Base-by-base conservation (phyloP, 92 coral and sea anemone genomes). In the Porites lobata region DNA sequence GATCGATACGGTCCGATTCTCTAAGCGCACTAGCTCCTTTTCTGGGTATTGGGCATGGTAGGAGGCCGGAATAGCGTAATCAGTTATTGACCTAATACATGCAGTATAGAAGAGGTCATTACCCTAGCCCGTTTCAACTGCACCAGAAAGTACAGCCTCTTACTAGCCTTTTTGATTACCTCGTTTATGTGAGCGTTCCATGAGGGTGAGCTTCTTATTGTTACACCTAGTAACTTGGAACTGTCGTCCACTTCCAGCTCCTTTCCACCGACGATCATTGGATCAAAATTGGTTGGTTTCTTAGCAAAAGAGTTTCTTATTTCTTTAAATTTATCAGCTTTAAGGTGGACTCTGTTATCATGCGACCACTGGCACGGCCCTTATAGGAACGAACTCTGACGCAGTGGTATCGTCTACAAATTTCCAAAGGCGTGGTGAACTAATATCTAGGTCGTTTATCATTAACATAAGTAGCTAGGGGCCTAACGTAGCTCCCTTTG, bases 1-100 rank as follows among this genome's bases (percentile, higher is more conserved):
- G 7, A 90, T 90, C 17, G 85, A 79, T 7, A 85, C 18, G 50
- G 93, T 87, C 80, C 90, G 85, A 53, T 86, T 90, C 78, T 90
- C 87, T 62, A 90, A 61, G 64, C 87, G 79, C 18, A 78, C 85
- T 47, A 90, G 88, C 79, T 83, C 89, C 29, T 67, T 83, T 8
- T 12, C 75, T 2, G 76, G 83, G 58, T 88, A 81, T 17, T 75
- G 76, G 59, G 84, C 59, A 43, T 88, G 20, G 19, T 88, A 82
- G 72, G 72, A 76, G 20, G 66, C 92, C 11, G 78, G 88, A 7
- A 53, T 52, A 1, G 81, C 86, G 43, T 88, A 87, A 24, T 80
- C 91, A 6, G n/a, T 24, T 10, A 22, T 13, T 8, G 72, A n/a
- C 38, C 72, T 68, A 17, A n/a, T 14, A 24, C 72, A 15, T 9